Percentiles rank a stretch among this genome's conserved stretches.
These are phyloP conservation scores for Agrilus planipennis DNA, from an alignment of 1,140 invertebrate species.

Conservation along the genomic window DNA sequence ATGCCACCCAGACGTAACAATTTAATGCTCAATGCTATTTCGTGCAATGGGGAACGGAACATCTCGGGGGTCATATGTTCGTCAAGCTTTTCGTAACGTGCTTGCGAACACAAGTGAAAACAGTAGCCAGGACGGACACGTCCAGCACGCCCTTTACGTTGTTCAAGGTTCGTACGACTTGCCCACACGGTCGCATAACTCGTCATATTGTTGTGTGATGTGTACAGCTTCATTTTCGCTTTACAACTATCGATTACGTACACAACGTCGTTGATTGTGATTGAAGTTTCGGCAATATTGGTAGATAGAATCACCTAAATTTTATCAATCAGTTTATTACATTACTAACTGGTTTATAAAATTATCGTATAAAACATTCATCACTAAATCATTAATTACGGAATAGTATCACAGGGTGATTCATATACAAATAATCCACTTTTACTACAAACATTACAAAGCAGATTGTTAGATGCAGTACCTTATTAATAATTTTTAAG, in stretches of 20 bases:
- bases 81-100: slow-evolving; percentile 63
- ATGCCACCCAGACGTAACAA: slow-evolving; percentile 79
- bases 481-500: too few relatives aligned
- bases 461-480: too few relatives aligned
- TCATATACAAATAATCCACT: too few relatives aligned
- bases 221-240: slow-evolving; percentile 91
- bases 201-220: slow-evolving; percentile 91
- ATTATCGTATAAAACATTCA: too few relatives aligned
- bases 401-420: too few relatives aligned
- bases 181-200: slow-evolving; percentile 92
- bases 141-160: slow-evolving; percentile 82
- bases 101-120: slow-evolving; percentile 75
- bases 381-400: too few relatives aligned
- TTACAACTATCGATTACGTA: slow-evolving; percentile 93
- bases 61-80: slow-evolving; percentile 92
- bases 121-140: slow-evolving; percentile 78
- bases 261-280: slow-evolving; percentile 94
- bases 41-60: slow-evolving; percentile 89
- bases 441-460: too few relatives aligned
- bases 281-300: slow-evolving; percentile 88
- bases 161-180: slow-evolving; percentile 81
- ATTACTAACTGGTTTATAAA: too few relatives aligned
- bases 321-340: too few relatives aligned
- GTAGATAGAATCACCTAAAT: slow-evolving; percentile 74
- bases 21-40: slow-evolving; percentile 75